Base-by-base conservation (phyloP, 2,797 vertebrate genomes). In the Hyperoplus lanceolatus region DNA sequence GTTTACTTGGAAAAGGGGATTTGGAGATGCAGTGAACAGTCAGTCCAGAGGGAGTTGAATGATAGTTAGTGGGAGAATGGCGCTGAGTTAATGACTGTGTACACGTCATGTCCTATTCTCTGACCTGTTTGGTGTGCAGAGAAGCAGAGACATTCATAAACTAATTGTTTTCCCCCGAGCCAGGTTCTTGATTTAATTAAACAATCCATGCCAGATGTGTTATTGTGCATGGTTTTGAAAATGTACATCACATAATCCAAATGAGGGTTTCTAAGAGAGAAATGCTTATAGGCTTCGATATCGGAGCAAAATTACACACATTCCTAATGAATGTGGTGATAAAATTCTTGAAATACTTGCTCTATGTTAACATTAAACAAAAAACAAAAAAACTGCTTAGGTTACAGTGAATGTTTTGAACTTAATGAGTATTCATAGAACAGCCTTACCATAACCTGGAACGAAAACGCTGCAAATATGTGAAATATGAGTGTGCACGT, bases 401-500 rank as follows among this genome's bases (percentile, higher is more conserved):
- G 42, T 77, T 16, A 8, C 8, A 81, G 0, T 42, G n/a, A 6
- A 70, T 65, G 14, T 60, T 62, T 66, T 21, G 58, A 74, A 76
- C 16, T 18, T 54, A 39, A 55, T 15, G 7, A 51, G 11, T 6
- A 59, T 51, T 15, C 36, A 73, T 15, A 56, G 10, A 70, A 46
- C 18, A 61, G n/a, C 3, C 5, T 61, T 74, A 55, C 6, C 29
- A 16, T 29, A 1, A 12, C 21, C 8, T 55, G 11, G 45, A 76
- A 73, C 38, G 29, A 36, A 85, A 79, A 65, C 21, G 10, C 39
- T 62, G 82, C 8, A 83, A 81, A 81, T 65, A 68, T 80, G 79
- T 80, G 64, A 85, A 81, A 80, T 49, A 18, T 82, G 77, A 76
- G 51, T 15, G 1, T 21, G 21, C 59, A 45, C 4, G 18, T 65